Conservation (phyloP, 1,140 invertebrate genomes). For the Drosophila mayri region DNA sequence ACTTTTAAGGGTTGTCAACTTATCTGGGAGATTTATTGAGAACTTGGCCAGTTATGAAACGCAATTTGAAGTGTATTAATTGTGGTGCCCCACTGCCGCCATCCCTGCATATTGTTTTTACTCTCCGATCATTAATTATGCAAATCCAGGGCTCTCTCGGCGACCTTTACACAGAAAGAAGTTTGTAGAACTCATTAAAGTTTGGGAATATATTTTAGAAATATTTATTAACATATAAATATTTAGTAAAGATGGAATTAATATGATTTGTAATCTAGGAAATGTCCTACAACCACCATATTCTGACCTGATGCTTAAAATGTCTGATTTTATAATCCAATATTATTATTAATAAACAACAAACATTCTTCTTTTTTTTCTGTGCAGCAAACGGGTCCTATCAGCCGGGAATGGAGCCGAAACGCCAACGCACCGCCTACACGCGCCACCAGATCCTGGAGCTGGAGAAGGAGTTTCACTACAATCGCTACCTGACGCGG, state of each 20-base stretch:
- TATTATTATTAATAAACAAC: not conserved
- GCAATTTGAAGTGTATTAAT: constrained; percentile 82
- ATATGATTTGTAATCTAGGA: not conserved
- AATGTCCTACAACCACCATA: too few species aligned
- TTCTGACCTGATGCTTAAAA: not conserved
- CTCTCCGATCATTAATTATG: constrained; percentile 69
- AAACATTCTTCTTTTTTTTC: constrained; percentile 64
- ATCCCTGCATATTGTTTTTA: constrained; percentile 32
- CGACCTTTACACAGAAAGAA: constrained; percentile 9
- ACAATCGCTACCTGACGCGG: constrained; percentile 98
- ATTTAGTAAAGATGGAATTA: not conserved
- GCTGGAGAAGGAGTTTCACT: constrained; percentile 98
- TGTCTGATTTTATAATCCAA: not conserved
- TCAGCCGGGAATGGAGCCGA: constrained; percentile 96
- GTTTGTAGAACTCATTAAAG: too few species aligned
- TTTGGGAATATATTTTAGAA: not conserved
- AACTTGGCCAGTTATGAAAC: constrained; percentile 65
- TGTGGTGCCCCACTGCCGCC: constrained; percentile 38
- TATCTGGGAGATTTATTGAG: constrained; percentile 81
- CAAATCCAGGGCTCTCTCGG: constrained; percentile 25
- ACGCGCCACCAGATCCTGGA: constrained; percentile 98
- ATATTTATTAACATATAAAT: too few species aligned
- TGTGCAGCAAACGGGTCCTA: constrained; percentile 93
- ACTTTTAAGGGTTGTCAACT: constrained; percentile 77
- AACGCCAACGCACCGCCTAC: constrained; percentile 97